Evolutionary conservation across 2,113 vertebrate genomes (phyloP).

Genomic region (Cynopterus brachyotis): DNA sequence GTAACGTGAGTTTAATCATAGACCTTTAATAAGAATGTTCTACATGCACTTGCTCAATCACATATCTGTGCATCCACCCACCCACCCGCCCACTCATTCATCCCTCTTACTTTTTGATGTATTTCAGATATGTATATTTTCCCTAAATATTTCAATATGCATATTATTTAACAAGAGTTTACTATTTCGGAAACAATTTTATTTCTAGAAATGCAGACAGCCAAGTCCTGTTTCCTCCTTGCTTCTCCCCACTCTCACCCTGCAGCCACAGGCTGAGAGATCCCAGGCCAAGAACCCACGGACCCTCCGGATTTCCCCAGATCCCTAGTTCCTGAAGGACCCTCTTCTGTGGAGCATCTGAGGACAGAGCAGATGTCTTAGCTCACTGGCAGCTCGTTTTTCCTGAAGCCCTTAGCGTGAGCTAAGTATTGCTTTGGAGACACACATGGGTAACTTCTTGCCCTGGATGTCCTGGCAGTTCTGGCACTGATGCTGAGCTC

Average conservation of each 20-base stretch:
- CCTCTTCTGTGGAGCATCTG: not conserved
- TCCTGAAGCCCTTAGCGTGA: not conserved
- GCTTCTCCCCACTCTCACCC: not conserved
- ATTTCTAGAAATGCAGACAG: not conserved
- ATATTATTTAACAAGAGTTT: not conserved
- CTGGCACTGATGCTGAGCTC: not conserved
- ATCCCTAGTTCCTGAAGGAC: not conserved
- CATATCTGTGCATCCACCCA: not conserved
- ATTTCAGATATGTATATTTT: not conserved
- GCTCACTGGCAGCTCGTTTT: not conserved
- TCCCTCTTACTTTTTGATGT: not conserved
- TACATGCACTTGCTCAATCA: not conserved
- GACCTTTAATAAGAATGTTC: not conserved
- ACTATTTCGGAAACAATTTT: not conserved
- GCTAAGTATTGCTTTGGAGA: not conserved
- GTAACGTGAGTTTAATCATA: not conserved
- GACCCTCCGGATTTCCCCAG: not conserved
- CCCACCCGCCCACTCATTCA: no score
- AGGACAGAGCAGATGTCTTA: not conserved
- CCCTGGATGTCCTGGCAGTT: not conserved
- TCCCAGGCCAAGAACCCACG: not conserved
- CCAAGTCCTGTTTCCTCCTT: not conserved
- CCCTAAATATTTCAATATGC: not conserved
- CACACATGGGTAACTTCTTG: not conserved
- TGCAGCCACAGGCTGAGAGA: not conserved